Conservation (phyloP, 2,113 vertebrate species). For the Megaceryle torquata region DNA sequence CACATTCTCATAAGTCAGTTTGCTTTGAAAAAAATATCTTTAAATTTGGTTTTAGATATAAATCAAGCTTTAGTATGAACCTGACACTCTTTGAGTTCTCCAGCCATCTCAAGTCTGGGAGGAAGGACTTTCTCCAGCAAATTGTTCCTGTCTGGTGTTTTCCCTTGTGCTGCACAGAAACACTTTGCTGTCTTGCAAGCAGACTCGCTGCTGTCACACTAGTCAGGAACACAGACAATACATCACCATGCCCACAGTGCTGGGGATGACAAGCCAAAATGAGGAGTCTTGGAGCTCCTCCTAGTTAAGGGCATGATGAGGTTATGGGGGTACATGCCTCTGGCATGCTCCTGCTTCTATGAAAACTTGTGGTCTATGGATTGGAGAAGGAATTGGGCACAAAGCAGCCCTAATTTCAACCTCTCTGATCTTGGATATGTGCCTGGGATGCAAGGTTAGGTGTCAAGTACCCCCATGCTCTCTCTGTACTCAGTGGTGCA, state of each 20-base stretch:
- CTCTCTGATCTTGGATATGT: background rate
- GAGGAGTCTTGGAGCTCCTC: background rate
- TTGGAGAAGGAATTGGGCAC: background rate
- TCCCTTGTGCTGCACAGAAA: background rate
- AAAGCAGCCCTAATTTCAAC: background rate
- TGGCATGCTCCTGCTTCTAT: background rate
- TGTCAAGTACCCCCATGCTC: background rate
- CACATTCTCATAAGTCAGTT: background rate
- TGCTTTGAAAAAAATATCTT: background rate
- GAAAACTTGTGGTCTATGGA: background rate
- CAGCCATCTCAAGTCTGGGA: background rate
- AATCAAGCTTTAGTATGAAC: background rate
- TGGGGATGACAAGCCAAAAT: fast-evolving
- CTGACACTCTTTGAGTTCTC: background rate
- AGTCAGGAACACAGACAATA: background rate
- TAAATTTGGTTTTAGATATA: background rate
- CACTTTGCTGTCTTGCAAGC: background rate
- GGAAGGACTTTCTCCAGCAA: background rate
- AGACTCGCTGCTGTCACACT: background rate
- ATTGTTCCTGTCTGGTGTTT: background rate
- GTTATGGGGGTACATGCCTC: no score
- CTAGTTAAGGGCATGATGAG: background rate
- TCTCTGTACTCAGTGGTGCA: no score
- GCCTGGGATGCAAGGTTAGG: background rate
- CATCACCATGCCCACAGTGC: background rate